A percentile compares a stretch with the other conserved stretches of the same genome.
Conservation (phyloP, 2,113 vertebrate species). For the Eulemur rufifrons region DNA sequence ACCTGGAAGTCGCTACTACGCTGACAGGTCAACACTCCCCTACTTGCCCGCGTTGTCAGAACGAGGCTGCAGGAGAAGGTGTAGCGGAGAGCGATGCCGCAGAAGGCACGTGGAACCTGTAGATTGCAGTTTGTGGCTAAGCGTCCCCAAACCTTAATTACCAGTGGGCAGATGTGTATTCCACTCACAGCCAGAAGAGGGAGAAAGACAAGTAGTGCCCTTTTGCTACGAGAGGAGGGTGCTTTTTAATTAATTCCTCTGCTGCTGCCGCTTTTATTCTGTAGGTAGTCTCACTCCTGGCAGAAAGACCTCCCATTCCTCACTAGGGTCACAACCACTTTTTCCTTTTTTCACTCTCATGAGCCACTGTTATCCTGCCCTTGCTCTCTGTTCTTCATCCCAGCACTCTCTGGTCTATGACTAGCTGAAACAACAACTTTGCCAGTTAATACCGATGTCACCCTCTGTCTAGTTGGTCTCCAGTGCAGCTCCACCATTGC, state of each 20-base stretch:
- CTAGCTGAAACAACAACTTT: neutral
- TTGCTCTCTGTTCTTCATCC: neutral
- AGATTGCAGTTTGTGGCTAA: neutral
- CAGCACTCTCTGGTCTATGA: neutral
- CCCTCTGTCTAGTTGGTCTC: neutral
- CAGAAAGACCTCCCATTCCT: neutral
- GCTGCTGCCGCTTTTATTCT: too few species aligned
- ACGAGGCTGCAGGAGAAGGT: neutral
- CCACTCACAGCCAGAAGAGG: neutral
- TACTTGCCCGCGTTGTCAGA: neutral
- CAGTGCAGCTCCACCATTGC: neutral
- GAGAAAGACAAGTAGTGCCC: neutral
- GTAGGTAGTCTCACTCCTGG: neutral
- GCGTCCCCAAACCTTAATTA: neutral
- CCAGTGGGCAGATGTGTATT: neutral
- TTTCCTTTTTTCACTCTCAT: neutral
- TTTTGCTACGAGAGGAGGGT: too few species aligned
- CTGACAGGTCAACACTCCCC: neutral
- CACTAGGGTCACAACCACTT: neutral
- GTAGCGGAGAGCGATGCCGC: too few species aligned
- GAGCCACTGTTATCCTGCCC: neutral
- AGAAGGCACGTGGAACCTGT: neutral
- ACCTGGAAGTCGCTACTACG: neutral
- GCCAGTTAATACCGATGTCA: neutral
- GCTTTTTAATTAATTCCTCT: rapidly evolving